Conservation (phyloP, 2,113 vertebrate genomes). For the Crotalus viridis region DNA sequence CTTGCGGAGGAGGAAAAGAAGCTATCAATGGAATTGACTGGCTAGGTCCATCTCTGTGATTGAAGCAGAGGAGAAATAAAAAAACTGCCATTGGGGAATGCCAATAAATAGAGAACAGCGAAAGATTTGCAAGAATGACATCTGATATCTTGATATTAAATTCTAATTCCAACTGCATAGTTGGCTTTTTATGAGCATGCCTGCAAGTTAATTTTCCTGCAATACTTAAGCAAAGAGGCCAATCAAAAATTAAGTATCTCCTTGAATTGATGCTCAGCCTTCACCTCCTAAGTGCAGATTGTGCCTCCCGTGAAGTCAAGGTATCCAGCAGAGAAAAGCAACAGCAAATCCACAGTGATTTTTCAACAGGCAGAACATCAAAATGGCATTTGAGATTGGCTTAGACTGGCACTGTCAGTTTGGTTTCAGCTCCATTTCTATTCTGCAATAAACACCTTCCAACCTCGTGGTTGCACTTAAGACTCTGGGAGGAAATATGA, state of each 20-base stretch:
- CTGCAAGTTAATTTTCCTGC: slow-evolving; percentile 17
- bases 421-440: neutral
- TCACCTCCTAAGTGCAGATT: slow-evolving; percentile 10
- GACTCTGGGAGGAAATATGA: neutral
- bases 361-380: neutral
- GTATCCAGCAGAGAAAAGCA: neutral
- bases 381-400: neutral
- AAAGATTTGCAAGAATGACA: neutral
- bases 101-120: neutral
- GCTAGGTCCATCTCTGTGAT: slow-evolving; percentile 45
- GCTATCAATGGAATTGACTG: neutral
- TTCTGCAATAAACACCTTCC: neutral
- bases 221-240: slow-evolving; percentile 17
- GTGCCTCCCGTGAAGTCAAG: neutral
- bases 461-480: neutral
- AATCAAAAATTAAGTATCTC: slow-evolving; percentile 30
- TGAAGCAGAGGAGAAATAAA: slow-evolving; percentile 15
- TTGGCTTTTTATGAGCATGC: neutral
- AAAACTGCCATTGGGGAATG: neutral
- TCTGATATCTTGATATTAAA: neutral
- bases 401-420: neutral
- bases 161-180: slow-evolving; percentile 22
- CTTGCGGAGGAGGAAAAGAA: neutral
- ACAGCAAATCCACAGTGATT: neutral
- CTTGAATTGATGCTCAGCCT: neutral